Base-by-base conservation (phyloP, 2,888 invertebrate genomes). In the Arge pagana region DNA sequence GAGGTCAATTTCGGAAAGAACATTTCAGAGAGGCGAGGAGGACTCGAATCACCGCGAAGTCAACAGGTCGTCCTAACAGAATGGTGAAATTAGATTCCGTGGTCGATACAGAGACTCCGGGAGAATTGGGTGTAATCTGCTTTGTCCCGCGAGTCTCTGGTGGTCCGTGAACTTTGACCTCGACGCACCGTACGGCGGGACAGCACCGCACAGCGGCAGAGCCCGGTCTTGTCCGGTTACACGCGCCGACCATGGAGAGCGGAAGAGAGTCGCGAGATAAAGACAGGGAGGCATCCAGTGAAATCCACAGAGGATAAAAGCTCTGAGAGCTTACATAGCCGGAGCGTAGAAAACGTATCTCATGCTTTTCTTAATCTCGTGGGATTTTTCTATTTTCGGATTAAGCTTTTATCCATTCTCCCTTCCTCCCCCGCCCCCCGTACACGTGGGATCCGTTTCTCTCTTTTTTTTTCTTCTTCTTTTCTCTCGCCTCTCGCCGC, bases 371-470 rank as follows among this genome's bases (percentile, higher is more conserved):
- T 54, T 57, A 52, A 36, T 53, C 50, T 50, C 19, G 11, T 28
- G 43, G 55, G 50, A 55, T 54, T 53, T 52, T 56, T 58, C 56
- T 55, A 57, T 58, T 58, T 52, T 36, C 54, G 56, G 54, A 56
- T 59, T 58, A 58, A 53, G 30, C 45, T 41, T 45, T 45, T 45
- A 45, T 45, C 45, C 45, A 21, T n/a, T 36, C 5, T 13, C 10
- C 24, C 39, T 45, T 23, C 28, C 28, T n/a, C 28, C n/a, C 28
- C n/a, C n/a, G 8, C 28, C 1, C 3, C 28, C 3, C n/a, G 28
- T n/a, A 8, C 2, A n/a, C 28, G 4, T 10, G 8, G 4, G 28
- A 26, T 8, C 28, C n/a, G 28, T 26, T 26, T 26, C 28, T 10
- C 28, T 26, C n/a, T 26, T 26, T n/a, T n/a, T 26, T 26, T 26